Evolutionary conservation across 2,797 vertebrate genomes (phyloP), one percentile per base, ranked within the genome.

Genomic region (Sphenodon punctatus): DNA sequence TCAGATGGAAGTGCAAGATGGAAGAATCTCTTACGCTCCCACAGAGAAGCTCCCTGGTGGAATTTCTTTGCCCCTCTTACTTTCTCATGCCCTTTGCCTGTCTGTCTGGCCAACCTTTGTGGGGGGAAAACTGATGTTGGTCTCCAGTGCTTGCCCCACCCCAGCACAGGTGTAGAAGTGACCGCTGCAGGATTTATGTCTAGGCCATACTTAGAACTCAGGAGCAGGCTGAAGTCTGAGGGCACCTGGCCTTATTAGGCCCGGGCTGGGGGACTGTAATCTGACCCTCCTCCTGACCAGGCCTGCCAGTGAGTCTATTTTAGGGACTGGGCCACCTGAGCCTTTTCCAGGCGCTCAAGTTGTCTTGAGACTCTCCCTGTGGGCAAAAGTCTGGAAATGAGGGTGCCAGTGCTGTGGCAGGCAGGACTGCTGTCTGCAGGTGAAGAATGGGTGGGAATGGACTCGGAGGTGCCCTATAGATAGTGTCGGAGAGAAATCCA

Each of bases 191-290:
- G 19, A 61, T 90, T 86, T 80, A 76, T 73, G 56, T 25, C 60
- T 5, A 75, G 6, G 77, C 91, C 92, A 78, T 90, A 78, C 88
- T 91, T 95, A 75, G 82, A 87, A 65, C 63, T 64, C 59, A 39
- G 27, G 67, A 67, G 60, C 43, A 63, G 64, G 11, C 65, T 8
- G 36, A 36, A 46, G 22, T 59, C 58, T 63, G 22, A 38, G 76
- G 27, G 72, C 82, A 27, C 16, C 85, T 88, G 88, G 49, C 95
- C 95, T 93, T 95, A 92, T 91, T 93, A 66, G 48, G 92, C 55
- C 53, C 61, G 72, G 66, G 60, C 75, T 71, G 53, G 49, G 48
- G 77, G 82, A 43, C 16, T 49, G 95, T 94, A 96, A 95, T 91
- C 83, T 38, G 84, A 95, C 75, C 87, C 89, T 78, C 65, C 86